Evolutionary conservation across 2,888 invertebrate species (phyloP).

Genomic region (Leptopterna dolabrata): DNA sequence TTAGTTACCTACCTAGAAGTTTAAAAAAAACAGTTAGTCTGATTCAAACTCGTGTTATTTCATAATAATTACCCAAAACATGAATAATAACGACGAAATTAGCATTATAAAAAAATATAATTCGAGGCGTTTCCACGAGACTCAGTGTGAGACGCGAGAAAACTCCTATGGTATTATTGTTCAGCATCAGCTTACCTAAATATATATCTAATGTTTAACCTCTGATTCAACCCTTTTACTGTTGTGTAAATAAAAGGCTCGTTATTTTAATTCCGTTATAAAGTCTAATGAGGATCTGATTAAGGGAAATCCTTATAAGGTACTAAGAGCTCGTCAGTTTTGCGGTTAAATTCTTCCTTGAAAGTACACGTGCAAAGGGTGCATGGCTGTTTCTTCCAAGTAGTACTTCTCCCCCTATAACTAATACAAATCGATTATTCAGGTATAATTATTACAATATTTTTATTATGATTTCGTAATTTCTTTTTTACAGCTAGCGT

Average conservation of each 20-base stretch:
- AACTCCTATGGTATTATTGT: neutral
- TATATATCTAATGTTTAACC: neutral
- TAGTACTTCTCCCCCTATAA: neutral
- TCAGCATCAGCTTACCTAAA: neutral
- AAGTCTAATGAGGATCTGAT: neutral
- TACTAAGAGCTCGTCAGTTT: neutral
- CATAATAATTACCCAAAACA: neutral
- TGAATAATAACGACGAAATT: neutral
- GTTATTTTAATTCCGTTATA: neutral
- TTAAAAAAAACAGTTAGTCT: neutral
- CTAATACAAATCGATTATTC: neutral
- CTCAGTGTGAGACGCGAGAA: neutral
- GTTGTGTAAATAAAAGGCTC: constrained; percentile 4
- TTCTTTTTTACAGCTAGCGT: neutral
- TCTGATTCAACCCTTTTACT: neutral
- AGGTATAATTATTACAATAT: neutral
- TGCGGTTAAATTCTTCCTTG: neutral
- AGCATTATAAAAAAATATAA: neutral
- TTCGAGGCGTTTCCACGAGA: neutral
- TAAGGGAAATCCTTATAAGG: neutral
- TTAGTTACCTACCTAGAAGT: too few species aligned
- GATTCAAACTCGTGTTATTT: neutral
- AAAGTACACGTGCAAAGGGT: constrained; percentile 9
- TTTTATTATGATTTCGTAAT: neutral
- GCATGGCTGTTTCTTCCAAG: neutral